Evolutionary conservation across 2,113 vertebrate species (phyloP), one percentile per base, ranked within the genome.

Genomic region (Eublepharis macularius): DNA sequence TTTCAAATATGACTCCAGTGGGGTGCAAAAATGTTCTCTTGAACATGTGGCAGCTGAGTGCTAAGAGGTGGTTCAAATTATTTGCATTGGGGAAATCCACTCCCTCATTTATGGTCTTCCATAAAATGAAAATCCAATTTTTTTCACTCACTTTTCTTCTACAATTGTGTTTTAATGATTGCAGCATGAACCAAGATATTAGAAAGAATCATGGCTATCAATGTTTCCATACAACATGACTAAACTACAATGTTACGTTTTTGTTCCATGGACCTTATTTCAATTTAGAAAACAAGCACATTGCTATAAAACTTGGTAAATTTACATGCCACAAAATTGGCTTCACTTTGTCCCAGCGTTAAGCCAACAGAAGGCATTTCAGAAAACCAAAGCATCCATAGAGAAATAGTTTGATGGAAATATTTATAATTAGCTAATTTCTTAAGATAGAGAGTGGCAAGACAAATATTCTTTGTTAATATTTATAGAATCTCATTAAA

Each of bases 401-500:
- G 80, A 89, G 77, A 84, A 36, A 90, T 87, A 88, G 86, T 45
- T 60, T 24, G 86, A 90, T 80, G 90, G 87, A 89, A 90, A 91
- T 87, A 60, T 88, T 93, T 92, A 79, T 63, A 81, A 90, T 72
- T 82, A 89, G 73, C 84, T 80, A 88, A 80, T 92, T 91, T 91
- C 80, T 91, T 88, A 88, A 90, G 90, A 80, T 36, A 90, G 82
- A 90, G 92, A 93, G 92, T 80, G 72, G 87, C 81, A 92, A 95
- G 94, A 95, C 93, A 94, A 93, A 93, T 87, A 92, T 89, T 92
- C 93, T 93, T 92, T 93, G 94, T 95, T 94, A 94, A 94, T 92
- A 94, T 92, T 92, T 90, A 93, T 91, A 93, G 91, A 89, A 87
- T 85, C 92, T 86, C 93, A 88, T 92, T 88, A 90, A 93, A 89